Evolutionary conservation across 2,888 invertebrate species (phyloP).

Genomic region (Pyrgus malvae): DNA sequence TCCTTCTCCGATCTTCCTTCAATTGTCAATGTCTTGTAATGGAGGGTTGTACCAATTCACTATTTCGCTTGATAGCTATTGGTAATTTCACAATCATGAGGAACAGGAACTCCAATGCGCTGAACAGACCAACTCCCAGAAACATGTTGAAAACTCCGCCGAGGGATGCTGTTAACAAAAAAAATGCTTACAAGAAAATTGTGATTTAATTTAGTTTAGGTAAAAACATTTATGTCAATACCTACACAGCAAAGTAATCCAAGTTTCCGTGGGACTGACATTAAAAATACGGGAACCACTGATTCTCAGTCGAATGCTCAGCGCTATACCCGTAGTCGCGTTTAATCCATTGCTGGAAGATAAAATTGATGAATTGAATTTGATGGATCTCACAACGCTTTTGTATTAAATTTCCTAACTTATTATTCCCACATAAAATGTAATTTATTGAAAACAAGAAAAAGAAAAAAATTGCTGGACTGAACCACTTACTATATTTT

Average conservation of each 20-base stretch:
- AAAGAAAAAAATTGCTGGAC: neutral
- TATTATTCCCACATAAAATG: no score
- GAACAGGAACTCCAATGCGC: constrained; percentile 61
- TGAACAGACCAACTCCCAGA: constrained; percentile 68
- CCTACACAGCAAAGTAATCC: constrained; percentile 70
- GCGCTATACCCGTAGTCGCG: constrained; percentile 43
- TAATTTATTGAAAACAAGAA: no score
- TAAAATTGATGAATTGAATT: no score
- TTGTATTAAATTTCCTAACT: no score
- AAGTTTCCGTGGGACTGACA: constrained; percentile 62
- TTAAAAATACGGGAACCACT: constrained; percentile 53
- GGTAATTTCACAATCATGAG: constrained; percentile 43
- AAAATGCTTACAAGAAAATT: neutral
- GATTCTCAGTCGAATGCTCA: constrained; percentile 50
- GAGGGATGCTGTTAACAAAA: constrained; percentile 64
- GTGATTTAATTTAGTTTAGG: neutral
- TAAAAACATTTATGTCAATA: neutral
- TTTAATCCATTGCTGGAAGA: constrained; percentile 54
- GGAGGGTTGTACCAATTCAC: constrained; percentile 6
- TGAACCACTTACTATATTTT: constrained; percentile 58
- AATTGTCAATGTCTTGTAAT: constrained; percentile 7
- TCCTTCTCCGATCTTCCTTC: no score
- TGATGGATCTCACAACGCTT: no score
- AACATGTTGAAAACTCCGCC: constrained; percentile 77
- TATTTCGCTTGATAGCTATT: constrained; percentile 35